Evolutionary conservation across 30 jellyfish, hydroid and myxozoan species (phyloP), one percentile per base, ranked within the genome.

Genomic region (Pelagia noctiluca): DNA sequence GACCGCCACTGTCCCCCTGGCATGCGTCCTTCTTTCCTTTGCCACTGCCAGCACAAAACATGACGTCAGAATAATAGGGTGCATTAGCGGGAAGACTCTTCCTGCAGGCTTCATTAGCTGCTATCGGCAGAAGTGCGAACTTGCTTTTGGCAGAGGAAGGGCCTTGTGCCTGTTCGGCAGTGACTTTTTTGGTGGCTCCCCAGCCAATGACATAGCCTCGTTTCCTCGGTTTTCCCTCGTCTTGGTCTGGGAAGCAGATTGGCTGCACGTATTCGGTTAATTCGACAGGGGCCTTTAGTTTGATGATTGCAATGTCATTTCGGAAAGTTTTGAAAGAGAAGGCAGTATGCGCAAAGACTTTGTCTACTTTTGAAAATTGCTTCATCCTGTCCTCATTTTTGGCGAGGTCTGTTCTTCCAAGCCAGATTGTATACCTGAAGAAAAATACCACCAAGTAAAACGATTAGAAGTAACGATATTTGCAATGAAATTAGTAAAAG

Each of bases 1-100:
- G 90, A 2, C 90, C 90, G 5, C 90, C 90, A 21, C 90, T 80
- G 66, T 80, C 90, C 28, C 90, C 90, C 32, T 4, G 48, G 46
- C 90, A 80, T 29, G 90, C 82, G 50, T 80, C 90, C 21, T 63
- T 50, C 52, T 28, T 48, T 12, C 90, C 90, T 24, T 24, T 65
- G 13, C 90, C 90, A 65, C 49, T 64, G 0, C 90, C 90, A 1
- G 90, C 90, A 25, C 90, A 80, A 19, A 80, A 32, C 90, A 80
- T 80, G 16, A 83, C 28, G 21, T 33, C 25, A 0, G 16, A 26
- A 35, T 64, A 30, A 66, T 25, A 80, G n/a, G 32, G 53, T 1
- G 46, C 90, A 19, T 35, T 35, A 22, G 16, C 7, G 4, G 83
- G 63, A 1, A 50, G 28, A 31, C 66, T 33, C 37, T 30, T 29